phyloP scores from a whole-genome alignment of 2,888 invertebrate species.

The Netelia fuscicornis region DNA sequence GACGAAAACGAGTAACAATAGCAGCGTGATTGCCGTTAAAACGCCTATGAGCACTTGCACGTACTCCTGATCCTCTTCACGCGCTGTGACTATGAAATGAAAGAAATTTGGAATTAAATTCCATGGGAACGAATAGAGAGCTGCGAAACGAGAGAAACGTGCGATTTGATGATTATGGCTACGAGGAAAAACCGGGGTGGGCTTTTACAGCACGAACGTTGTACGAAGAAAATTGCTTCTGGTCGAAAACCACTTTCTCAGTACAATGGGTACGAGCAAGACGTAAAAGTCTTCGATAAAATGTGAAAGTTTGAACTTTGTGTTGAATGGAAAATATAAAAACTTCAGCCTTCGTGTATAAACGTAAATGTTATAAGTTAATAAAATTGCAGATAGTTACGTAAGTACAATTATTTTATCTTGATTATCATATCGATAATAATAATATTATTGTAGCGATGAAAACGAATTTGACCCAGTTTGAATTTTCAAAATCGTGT shows the following conservation, averaged over 20 bases:
- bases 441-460: no score
- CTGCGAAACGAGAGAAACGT: slow-evolving; percentile 46
- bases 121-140: background rate
- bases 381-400: no score
- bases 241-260: slow-evolving; percentile 25
- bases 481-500: no score
- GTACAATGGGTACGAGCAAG: slow-evolving; percentile 1
- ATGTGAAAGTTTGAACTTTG: background rate
- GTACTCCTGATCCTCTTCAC: slow-evolving; percentile 87
- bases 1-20: slow-evolving; percentile 88
- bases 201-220: slow-evolving; percentile 26
- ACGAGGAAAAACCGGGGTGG: background rate
- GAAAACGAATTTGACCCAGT: no score
- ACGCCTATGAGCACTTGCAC: slow-evolving; percentile 88
- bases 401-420: no score
- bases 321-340: background rate
- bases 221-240: slow-evolving; percentile 45
- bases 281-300: background rate
- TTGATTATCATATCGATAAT: no score
- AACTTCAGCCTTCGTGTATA: background rate
- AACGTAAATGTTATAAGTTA: background rate
- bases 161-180: slow-evolving; percentile 30
- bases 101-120: slow-evolving; percentile 41
- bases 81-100: slow-evolving; percentile 85
- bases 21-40: slow-evolving; percentile 88